A percentile compares a stretch with the other conserved stretches of the same genome.
Conservation (phyloP, 2,888 invertebrate species). For the Drosophila suboccidentalis region DNA sequence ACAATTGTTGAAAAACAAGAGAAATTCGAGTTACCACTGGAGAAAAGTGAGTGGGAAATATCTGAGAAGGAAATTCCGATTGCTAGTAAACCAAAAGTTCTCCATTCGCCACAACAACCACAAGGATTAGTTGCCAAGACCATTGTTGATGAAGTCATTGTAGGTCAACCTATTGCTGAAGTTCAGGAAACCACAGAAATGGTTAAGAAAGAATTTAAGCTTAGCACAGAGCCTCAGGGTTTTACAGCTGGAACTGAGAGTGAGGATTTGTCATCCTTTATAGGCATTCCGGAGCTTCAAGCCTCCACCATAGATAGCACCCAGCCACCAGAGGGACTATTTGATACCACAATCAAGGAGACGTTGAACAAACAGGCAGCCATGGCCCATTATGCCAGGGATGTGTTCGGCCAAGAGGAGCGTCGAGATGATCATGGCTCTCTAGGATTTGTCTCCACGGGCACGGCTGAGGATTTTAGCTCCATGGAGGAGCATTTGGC, state of each 20-base stretch:
- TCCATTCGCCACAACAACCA: conserved; percentile 78
- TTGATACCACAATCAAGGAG: conserved; percentile 66
- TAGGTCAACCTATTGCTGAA: conserved; percentile 89
- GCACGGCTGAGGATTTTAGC: conserved; percentile 78
- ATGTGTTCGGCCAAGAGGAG: conserved; percentile 58
- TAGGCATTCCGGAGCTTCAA: conserved; percentile 79
- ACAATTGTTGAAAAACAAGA: conserved; percentile 65
- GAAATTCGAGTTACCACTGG: conserved; percentile 78
- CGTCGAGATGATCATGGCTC: conserved; percentile 72
- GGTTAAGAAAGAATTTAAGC: conserved; percentile 90
- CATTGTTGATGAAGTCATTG: conserved; percentile 86
- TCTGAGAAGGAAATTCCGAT: conserved; percentile 83
- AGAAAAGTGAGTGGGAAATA: conserved; percentile 84
- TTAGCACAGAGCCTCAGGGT: conserved; percentile 87
- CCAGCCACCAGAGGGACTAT: conserved; percentile 62
- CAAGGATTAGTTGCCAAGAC: conserved; percentile 63
- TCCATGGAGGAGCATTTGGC: conserved; percentile 75
- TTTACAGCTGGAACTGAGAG: conserved; percentile 35
- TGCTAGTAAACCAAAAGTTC: conserved; percentile 69
- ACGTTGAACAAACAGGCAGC: conserved; percentile 74
- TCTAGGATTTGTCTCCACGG: conserved; percentile 81
- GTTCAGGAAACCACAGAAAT: conserved; percentile 90
- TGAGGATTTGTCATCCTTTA: conserved; percentile 81
- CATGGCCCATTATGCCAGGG: conserved; percentile 71
- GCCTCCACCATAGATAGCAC: conserved; percentile 60